phyloP scores from a whole-genome alignment of 2,797 vertebrate species.

The Discoglossus pictus region DNA sequence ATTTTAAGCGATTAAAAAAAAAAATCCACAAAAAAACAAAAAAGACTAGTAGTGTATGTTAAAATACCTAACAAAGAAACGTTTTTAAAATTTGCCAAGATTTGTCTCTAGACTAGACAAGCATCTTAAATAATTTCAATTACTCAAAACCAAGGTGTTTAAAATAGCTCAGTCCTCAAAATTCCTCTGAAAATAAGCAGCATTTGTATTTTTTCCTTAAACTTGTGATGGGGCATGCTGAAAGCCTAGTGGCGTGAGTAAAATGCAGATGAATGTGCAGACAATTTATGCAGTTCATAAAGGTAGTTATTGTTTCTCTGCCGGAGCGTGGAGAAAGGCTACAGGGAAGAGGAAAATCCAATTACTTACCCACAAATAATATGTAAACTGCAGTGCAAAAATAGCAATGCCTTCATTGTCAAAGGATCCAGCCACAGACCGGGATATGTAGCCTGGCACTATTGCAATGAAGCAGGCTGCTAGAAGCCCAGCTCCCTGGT shows the following conservation, averaged over 20 bases:
- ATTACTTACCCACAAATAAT: slow-evolving; percentile 95
- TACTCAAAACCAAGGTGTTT: no score
- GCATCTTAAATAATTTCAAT: no score
- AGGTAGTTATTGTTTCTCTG: slow-evolving; percentile 50
- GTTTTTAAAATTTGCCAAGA: no score
- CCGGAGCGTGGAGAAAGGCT: slow-evolving; percentile 43
- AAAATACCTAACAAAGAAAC: no score
- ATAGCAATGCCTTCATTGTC: slow-evolving; percentile 98
- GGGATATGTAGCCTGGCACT: slow-evolving; percentile 96
- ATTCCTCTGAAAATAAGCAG: slow-evolving; percentile 1
- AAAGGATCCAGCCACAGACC: slow-evolving; percentile 95
- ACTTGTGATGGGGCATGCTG: slow-evolving; percentile 7
- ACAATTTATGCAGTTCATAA: slow-evolving; percentile 50
- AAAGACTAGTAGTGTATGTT: no score
- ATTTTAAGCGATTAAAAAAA: no score
- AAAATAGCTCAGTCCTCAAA: not conserved
- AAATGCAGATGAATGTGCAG: slow-evolving; percentile 46
- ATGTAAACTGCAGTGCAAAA: slow-evolving; percentile 97
- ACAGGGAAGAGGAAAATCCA: slow-evolving; percentile 49
- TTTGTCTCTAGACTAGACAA: no score
- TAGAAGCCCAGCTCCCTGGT: slow-evolving; percentile 93
- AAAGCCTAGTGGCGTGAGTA: slow-evolving; percentile 30
- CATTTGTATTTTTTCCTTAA: slow-evolving; percentile 31
- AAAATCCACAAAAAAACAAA: no score
- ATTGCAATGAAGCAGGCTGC: slow-evolving; percentile 98